Evolutionary conservation across 2,113 vertebrate species (phyloP), one percentile per base, ranked within the genome.

Genomic region (Piprites chloris): DNA sequence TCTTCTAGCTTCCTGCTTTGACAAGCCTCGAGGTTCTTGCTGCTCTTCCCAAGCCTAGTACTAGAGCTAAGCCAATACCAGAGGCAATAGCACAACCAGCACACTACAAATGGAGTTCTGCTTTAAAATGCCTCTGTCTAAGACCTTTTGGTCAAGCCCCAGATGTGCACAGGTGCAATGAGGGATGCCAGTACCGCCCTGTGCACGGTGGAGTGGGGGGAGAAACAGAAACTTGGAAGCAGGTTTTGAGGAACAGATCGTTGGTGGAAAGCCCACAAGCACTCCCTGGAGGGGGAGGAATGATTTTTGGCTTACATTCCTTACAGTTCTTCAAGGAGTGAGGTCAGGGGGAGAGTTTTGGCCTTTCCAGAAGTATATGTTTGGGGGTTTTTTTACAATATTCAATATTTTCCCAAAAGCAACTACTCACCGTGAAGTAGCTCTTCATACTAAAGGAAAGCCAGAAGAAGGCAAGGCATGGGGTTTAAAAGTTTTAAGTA

Each of bases 181-280:
- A 10, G 16, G 41, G 56, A 14, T 62, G 69, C 63, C 61, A 24
- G 33, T 30, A 49, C 39, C 37, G 14, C 35, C 13, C 14, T 13
- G 5, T 23, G 11, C 41, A 15, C 0, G 0, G 23, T 22, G 39
- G 8, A 22, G 9, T 1, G 4, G 17, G 8, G 47, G 15, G 11
- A 90, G 55, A 53, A 69, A 41, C 33, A 71, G 82, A 30, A 71
- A 33, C 19, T 9, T 41, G n/a, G 66, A 39, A 90, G 24, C 42
- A 14, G 66, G 11, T 63, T 65, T 68, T 53, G 39, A 78, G 76
- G 42, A 89, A 19, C 14, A 21, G n/a, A 23, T 20, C 27, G 1
- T 6, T 19, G 59, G 22, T n/a, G 42, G 32, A 52, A 82, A 89
- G 49, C 12, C 20, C 32, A 35, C 33, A 47, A 47, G 33, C 18